Percentiles rank a stretch among this genome's conserved stretches.
Evolutionary conservation across 2,797 vertebrate genomes (phyloP).

Genomic region (Hypotaenidia okinawae): DNA sequence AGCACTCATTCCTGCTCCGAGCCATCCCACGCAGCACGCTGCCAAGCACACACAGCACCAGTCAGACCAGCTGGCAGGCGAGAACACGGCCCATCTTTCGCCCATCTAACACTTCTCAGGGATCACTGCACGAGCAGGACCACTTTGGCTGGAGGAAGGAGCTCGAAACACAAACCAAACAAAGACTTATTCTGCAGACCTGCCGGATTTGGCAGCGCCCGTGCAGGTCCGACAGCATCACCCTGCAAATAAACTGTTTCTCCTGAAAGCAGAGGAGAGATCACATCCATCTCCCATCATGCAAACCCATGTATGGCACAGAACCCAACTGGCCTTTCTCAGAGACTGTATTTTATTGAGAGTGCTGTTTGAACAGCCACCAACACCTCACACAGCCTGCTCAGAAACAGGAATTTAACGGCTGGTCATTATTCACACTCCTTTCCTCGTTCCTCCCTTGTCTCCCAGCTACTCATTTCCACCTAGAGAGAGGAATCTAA

Average conservation of each 20-base stretch:
- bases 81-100: background rate
- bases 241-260: conserved; percentile 32
- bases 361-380: background rate
- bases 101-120: background rate
- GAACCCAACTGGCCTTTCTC: background rate
- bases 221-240: conserved; percentile 7
- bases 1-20: background rate
- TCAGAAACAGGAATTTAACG: conserved; percentile 1
- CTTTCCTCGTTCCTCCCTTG: background rate
- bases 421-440: background rate
- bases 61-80: background rate
- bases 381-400: background rate
- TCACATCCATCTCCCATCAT: conserved; percentile 22
- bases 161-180: background rate
- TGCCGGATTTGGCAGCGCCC: conserved; percentile 13
- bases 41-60: background rate
- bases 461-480: background rate
- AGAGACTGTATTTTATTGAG: background rate
- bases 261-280: conserved; percentile 1
- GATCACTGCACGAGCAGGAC: background rate
- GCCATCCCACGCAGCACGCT: background rate
- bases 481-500: background rate
- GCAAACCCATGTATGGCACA: background rate
- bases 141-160: background rate
- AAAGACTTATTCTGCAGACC: conserved; percentile 23